Percentiles rank a stretch among this genome's conserved stretches.
Conservation (phyloP, 2,797 vertebrate species). For the Cacajao melanocephalus region DNA sequence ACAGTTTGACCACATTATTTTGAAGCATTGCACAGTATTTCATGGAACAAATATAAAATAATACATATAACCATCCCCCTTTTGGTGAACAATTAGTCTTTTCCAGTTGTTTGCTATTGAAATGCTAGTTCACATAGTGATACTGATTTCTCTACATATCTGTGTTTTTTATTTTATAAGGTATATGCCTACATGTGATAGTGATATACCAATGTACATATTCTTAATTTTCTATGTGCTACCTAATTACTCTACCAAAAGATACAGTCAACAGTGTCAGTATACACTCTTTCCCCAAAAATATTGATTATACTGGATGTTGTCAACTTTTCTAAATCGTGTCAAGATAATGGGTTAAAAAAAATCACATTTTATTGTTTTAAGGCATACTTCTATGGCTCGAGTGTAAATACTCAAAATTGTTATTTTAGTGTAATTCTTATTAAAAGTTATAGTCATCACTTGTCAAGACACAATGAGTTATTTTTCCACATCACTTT, state of each 20-base stretch:
- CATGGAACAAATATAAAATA: background rate
- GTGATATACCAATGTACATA: background rate
- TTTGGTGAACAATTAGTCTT: background rate
- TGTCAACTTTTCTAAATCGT: conserved; percentile 11
- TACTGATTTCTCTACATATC: background rate
- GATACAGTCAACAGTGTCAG: background rate
- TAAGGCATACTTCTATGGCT: background rate
- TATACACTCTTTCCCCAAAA: background rate
- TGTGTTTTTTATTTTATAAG: background rate
- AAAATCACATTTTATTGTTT: background rate
- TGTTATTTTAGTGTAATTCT: background rate
- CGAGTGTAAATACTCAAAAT: background rate
- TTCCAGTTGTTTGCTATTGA: background rate
- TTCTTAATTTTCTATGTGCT: background rate
- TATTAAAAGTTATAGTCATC: conserved; percentile 19
- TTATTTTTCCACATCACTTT: conserved; percentile 6
- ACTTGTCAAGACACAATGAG: background rate
- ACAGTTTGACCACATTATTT: background rate
- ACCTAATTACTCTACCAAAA: background rate
- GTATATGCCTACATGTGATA: background rate
- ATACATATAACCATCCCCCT: background rate
- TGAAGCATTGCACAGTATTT: background rate
- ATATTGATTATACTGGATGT: background rate
- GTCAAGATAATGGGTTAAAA: background rate
- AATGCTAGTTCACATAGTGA: background rate